phyloP scores from a whole-genome alignment of 2,888 invertebrate genomes.

The Esperia sulphurella region DNA sequence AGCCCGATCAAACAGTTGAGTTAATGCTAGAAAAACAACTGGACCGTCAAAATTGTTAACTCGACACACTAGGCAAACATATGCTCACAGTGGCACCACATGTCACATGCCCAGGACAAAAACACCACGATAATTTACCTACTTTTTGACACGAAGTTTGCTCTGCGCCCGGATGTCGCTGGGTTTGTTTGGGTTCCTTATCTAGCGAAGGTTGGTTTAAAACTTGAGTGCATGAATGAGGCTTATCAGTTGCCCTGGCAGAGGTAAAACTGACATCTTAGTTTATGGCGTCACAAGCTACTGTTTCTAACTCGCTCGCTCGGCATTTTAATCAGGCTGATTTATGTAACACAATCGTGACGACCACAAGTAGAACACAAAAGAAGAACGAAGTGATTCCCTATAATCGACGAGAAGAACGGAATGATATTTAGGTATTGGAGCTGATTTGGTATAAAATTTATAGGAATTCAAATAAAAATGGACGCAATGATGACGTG shows the following conservation, averaged over 20 bases:
- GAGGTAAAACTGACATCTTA: constrained; percentile 50
- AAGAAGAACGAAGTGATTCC: no score
- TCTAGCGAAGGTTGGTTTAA: constrained; percentile 40
- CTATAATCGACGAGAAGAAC: no score
- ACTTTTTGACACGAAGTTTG: constrained; percentile 41
- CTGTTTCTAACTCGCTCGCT: constrained; percentile 35
- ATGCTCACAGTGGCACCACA: constrained; percentile 40
- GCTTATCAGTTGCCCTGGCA: constrained; percentile 45
- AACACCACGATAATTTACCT: constrained; percentile 33
- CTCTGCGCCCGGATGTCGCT: constrained; percentile 60
- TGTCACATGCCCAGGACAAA: constrained; percentile 36
- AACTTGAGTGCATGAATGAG: constrained; percentile 50
- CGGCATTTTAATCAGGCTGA: constrained; percentile 12
- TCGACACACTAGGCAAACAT: constrained; percentile 24
- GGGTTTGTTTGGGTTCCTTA: constrained; percentile 53
- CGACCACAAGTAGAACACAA: not conserved
- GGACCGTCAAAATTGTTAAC: constrained; percentile 4
- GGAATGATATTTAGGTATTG: not conserved
- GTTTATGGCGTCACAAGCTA: constrained; percentile 54
- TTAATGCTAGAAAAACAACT: constrained; percentile 9
- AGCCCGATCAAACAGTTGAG: constrained; percentile 8
- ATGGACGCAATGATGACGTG: constrained; percentile 20
- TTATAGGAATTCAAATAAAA: not conserved
- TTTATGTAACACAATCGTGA: not conserved
- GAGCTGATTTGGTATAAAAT: not conserved